Base-by-base conservation (phyloP, 2,113 vertebrate genomes). In the Meles meles region DNA sequence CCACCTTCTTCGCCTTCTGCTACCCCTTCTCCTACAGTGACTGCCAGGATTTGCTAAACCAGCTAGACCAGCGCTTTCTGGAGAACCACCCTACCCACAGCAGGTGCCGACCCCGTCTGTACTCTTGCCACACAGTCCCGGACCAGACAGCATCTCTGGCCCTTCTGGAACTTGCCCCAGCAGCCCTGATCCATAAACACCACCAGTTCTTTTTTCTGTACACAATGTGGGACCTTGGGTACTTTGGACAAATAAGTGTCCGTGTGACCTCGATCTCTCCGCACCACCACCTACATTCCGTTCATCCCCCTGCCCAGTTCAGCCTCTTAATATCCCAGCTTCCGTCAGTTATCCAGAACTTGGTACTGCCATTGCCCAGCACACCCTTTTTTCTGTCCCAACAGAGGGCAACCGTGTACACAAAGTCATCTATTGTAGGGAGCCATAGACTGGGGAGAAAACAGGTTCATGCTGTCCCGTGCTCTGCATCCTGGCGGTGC, bases 1-100 rank as follows among this genome's bases (percentile, higher is more conserved):
- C 99, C 97, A 99, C 99, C 93, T 99, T 99, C 98, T 99, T 99
- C 93, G 99, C 99, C 97, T 99, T 99, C 99, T 99, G 99, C 97
- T 99, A 99, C 98, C 99, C 99, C 2, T 99, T 99, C 98, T 99
- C 99, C 8, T 99, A 99, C 98, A 98, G 97, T 0, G 99, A 99
- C 98, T 99, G 99, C 98, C 99, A 99, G 99, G 99, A 99, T 97
- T 99, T 99, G 99, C 98, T 99, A 97, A 98, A 98, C 37, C 99
- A 98, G 97, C 98, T 99, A 96, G 99, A 99, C 31, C 91, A 99
- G 84, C 99, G 98, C 90, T 99, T 99, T 98, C 98, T 98, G 55
- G 99, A 99, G 79, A 98, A 98, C 98, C 97, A 98, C 95, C 98
- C 99, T 98, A 98, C 98, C 77, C 98, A 98, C 0, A 99, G 96